phyloP scores from a whole-genome alignment of 30 jellyfish, hydroid and myxozoan genomes.

The Cassiopea xamachana region DNA sequence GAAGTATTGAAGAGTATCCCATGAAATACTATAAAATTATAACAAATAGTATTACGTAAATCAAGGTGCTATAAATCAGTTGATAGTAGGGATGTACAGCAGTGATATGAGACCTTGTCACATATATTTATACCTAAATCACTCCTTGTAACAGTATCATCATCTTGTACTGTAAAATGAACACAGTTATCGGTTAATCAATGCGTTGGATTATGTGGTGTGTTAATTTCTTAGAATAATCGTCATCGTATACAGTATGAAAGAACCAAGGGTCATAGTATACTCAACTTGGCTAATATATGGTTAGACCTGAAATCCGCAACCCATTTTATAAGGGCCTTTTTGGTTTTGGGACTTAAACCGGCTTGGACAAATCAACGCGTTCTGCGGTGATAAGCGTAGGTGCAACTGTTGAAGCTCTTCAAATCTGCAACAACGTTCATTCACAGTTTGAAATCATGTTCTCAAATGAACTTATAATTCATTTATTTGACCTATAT shows the following conservation, averaged over 20 bases:
- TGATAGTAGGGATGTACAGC: no score
- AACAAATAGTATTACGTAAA: no score
- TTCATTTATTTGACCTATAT: conserved; percentile 50
- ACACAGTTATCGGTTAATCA: conserved; percentile 1
- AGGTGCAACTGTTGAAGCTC: background rate
- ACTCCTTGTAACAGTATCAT: background rate
- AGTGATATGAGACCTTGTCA: background rate
- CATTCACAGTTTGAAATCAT: conserved; percentile 1
- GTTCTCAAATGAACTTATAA: conserved; percentile 1
- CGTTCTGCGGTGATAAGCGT: background rate
- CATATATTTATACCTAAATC: background rate
- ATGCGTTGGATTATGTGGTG: background rate
- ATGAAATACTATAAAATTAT: no score
- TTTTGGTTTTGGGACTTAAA: background rate
- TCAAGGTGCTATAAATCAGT: no score
- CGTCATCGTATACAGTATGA: background rate
- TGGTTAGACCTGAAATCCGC: conserved; percentile 10
- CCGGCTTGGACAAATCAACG: background rate
- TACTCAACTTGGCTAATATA: background rate
- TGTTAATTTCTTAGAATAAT: background rate
- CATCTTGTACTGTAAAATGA: background rate
- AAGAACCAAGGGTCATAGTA: background rate
- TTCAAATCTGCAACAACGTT: conserved; percentile 35
- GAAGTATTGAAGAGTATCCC: no score
- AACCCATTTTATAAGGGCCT: background rate